phyloP scores from a whole-genome alignment of 2,113 vertebrate genomes.

The Neolamprologus kungweensis region DNA sequence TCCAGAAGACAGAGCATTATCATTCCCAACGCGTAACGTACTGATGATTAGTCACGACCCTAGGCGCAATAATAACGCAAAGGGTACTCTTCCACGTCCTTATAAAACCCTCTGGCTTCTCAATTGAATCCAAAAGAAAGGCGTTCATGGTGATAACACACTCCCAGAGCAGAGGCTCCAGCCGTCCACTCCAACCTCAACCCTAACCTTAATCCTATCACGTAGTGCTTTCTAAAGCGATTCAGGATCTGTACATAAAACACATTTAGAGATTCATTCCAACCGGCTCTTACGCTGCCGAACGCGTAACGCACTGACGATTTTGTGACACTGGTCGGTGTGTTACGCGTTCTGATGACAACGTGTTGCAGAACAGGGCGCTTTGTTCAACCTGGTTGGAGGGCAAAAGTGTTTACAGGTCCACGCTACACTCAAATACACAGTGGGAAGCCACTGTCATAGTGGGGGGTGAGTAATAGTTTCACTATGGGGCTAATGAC shows the following conservation, averaged over 20 bases:
- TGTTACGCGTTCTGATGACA: neutral
- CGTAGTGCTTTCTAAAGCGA: neutral
- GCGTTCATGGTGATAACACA: neutral
- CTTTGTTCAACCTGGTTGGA: neutral
- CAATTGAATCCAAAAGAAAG: neutral
- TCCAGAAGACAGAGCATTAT: neutral
- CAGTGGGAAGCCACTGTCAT: neutral
- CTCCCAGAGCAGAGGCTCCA: neutral
- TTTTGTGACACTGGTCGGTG: neutral
- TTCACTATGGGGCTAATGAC: neutral
- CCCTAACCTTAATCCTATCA: neutral
- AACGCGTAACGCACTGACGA: rapidly evolving
- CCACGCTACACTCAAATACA: neutral
- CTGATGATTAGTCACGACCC: neutral
- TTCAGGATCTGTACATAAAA: neutral
- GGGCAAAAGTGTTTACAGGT: neutral
- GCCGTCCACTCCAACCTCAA: rapidly evolving
- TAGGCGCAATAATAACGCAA: neutral
- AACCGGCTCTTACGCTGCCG: neutral
- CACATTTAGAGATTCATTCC: neutral
- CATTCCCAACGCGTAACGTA: neutral
- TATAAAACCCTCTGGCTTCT: neutral
- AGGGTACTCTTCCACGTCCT: neutral
- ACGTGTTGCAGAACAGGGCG: neutral
- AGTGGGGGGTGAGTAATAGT: neutral